Percentiles rank a stretch among this genome's conserved stretches.
Evolutionary conservation across 2,797 vertebrate genomes (phyloP).

Genomic region (Phalanger gymnotis): DNA sequence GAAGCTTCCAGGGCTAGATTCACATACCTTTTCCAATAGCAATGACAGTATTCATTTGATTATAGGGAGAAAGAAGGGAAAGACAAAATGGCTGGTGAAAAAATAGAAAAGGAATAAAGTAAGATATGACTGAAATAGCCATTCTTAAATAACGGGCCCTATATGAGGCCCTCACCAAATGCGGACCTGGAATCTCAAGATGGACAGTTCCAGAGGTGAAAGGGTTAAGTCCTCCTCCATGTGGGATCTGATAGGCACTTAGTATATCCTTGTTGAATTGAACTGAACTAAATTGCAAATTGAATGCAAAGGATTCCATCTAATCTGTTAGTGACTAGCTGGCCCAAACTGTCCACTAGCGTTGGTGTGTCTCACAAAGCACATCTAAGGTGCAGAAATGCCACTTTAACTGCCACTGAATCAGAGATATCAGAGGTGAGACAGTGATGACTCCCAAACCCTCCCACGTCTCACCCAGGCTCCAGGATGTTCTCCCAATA

Average conservation of each 20-base stretch:
- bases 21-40: neutral
- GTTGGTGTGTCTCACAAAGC: neutral
- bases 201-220: neutral
- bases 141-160: neutral
- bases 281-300: neutral
- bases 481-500: neutral
- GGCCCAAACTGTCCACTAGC: slow-evolving; percentile 50
- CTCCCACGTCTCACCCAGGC: neutral
- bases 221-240: neutral
- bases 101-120: neutral
- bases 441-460: neutral
- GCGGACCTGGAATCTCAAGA: neutral
- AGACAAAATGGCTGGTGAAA: neutral
- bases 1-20: neutral
- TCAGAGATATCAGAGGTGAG: slow-evolving; percentile 49
- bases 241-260: neutral
- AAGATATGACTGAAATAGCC: neutral
- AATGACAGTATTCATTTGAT: neutral
- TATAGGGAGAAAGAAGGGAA: neutral
- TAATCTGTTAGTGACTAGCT: neutral
- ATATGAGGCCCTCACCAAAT: neutral
- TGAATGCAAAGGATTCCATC: neutral
- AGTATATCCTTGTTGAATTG: neutral
- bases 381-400: slow-evolving; percentile 58
- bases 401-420: slow-evolving; percentile 61